phyloP scores from a whole-genome alignment of 2,797 vertebrate species.

The Urophycis tenuis region DNA sequence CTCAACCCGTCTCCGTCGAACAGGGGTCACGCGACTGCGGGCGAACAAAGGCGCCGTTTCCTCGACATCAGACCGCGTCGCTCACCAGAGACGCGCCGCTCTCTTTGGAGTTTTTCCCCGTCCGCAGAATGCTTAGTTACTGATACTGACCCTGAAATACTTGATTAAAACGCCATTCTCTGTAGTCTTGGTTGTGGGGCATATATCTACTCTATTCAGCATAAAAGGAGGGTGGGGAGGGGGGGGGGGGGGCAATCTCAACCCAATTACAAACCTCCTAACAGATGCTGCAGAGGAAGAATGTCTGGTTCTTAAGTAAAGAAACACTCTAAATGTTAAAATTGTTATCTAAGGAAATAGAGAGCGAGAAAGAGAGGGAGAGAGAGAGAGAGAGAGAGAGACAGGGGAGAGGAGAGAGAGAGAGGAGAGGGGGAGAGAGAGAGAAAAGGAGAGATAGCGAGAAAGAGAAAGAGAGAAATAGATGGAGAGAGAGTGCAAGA shows the following conservation, averaged over 20 bases:
- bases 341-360: background rate
- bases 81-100: background rate
- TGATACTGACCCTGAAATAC: background rate
- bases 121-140: background rate
- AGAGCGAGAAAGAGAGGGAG: background rate
- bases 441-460: too few species aligned
- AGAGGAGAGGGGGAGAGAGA: too few species aligned
- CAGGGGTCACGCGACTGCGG: background rate
- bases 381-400: background rate
- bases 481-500: background rate
- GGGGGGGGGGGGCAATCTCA: background rate
- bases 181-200: background rate
- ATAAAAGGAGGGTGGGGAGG: background rate
- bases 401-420: background rate
- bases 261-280: slow-evolving; percentile 8
- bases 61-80: background rate
- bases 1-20: slow-evolving; percentile 1
- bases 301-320: slow-evolving; percentile 16
- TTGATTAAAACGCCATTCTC: background rate
- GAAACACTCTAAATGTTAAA: slow-evolving; percentile 24
- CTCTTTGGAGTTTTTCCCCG: background rate
- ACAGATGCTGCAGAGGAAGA: slow-evolving; percentile 22
- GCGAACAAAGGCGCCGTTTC: background rate
- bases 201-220: slow-evolving; percentile 8
- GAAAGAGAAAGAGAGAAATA: background rate